Conservation (phyloP, 2,888 invertebrate genomes). For the Branchellion lobata region DNA sequence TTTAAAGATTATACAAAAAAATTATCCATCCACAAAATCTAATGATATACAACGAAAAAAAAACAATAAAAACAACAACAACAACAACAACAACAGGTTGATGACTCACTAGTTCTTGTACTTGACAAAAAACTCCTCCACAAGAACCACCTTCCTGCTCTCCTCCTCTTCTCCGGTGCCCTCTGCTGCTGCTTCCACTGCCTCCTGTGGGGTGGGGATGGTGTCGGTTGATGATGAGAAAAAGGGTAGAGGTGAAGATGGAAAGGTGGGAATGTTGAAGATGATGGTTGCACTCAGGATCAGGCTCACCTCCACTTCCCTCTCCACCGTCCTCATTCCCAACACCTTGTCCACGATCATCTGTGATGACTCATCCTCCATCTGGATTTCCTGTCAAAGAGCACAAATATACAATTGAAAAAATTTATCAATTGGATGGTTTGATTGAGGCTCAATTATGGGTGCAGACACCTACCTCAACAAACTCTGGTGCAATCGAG, state of each 20-base stretch:
- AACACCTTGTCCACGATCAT: conserved; percentile 61
- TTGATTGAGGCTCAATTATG: too few relatives aligned
- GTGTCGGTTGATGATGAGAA: too few relatives aligned
- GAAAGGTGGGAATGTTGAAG: too few relatives aligned
- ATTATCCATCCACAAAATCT: too few relatives aligned
- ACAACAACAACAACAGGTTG: background rate
- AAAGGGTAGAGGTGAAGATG: too few relatives aligned
- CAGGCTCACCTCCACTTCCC: conserved; percentile 16
- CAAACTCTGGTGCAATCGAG: conserved; percentile 20
- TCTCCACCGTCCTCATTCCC: conserved; percentile 56
- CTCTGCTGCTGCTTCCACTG: conserved; percentile 20
- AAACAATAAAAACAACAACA: background rate
- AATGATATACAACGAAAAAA: too few relatives aligned
- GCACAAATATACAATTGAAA: background rate
- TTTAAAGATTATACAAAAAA: too few relatives aligned
- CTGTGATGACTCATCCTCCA: conserved; percentile 57
- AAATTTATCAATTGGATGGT: background rate
- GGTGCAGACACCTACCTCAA: conserved; percentile 6
- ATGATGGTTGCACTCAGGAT: background rate
- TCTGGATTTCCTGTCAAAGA: conserved; percentile 53
- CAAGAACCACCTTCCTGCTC: conserved; percentile 48
- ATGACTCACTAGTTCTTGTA: conserved; percentile 64
- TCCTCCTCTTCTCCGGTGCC: conserved; percentile 23
- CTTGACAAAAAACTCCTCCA: conserved; percentile 64
- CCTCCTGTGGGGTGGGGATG: too few relatives aligned